Percentiles rank a stretch among this genome's conserved stretches.
Evolutionary conservation across 2,797 vertebrate species (phyloP).

Genomic region (Hyperoplus immaculatus): DNA sequence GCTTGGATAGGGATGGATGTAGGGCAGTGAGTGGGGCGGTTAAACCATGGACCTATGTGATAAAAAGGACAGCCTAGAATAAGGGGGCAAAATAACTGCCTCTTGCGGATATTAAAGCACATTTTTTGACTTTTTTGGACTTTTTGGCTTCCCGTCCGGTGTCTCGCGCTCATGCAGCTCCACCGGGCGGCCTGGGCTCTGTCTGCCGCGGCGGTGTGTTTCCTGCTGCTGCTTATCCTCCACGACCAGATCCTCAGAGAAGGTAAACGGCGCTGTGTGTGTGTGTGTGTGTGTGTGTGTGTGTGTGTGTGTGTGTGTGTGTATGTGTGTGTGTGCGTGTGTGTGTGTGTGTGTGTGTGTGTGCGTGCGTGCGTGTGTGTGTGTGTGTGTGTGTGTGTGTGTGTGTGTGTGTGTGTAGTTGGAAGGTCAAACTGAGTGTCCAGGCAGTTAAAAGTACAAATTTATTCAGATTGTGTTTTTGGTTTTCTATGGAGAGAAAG

Average conservation of each 20-base stretch:
- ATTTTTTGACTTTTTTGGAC: constrained; percentile 63
- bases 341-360: constrained; percentile 16
- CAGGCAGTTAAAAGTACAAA: neutral
- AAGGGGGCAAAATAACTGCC: too few species aligned
- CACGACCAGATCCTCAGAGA: constrained; percentile 91
- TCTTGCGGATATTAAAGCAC: constrained; percentile 76
- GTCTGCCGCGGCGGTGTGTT: constrained; percentile 91
- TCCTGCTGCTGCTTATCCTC: constrained; percentile 91
- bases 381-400: neutral
- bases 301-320: constrained; percentile 8
- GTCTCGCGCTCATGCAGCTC: constrained; percentile 89
- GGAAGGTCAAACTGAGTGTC: neutral
- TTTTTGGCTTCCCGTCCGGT: constrained; percentile 44
- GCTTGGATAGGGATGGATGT: constrained; percentile 60
- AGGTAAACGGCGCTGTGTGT: constrained; percentile 84
- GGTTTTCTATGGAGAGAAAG: neutral
- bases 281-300: constrained; percentile 17
- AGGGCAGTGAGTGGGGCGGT: constrained; percentile 46
- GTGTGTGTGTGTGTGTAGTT: constrained; percentile 10
- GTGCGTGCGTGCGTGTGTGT: neutral
- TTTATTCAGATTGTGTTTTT: neutral
- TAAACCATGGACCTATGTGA: too few species aligned
- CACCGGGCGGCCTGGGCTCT: constrained; percentile 92
- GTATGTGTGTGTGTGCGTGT: constrained; percentile 17
- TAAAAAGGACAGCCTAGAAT: too few species aligned